A percentile compares a stretch with the other conserved stretches of the same genome.
These are phyloP conservation scores for Leptosomus discolor DNA, from an alignment of 2,113 vertebrate species.

Conservation along the genomic window DNA sequence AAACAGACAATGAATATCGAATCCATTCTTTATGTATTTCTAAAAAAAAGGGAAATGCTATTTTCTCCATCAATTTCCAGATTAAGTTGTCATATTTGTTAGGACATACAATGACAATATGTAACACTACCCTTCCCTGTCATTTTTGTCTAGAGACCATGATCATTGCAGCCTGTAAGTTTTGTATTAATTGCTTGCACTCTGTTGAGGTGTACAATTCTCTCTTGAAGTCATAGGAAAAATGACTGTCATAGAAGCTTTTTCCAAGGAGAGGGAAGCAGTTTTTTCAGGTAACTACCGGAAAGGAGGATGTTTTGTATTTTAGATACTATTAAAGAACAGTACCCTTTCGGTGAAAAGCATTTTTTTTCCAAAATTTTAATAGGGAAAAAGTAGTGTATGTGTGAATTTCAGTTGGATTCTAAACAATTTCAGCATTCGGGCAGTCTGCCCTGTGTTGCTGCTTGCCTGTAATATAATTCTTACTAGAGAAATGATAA, in stretches of 20 bases:
- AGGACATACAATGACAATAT: neutral
- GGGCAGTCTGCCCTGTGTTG: neutral
- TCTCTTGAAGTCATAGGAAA: neutral
- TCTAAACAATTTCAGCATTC: neutral
- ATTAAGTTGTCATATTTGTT: neutral
- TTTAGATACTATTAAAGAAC: neutral
- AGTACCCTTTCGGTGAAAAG: neutral
- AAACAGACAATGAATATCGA: neutral
- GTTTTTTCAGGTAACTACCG: neutral
- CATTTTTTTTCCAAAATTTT: neutral
- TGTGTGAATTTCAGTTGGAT: neutral
- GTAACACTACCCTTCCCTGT: neutral
- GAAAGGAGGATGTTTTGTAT: neutral
- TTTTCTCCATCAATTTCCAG: neutral
- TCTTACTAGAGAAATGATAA: neutral
- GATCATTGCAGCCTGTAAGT: neutral
- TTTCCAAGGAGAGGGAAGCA: neutral
- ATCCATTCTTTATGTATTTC: neutral
- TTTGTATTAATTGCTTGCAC: neutral
- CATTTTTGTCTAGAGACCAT: neutral
- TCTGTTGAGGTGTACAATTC: rapidly evolving
- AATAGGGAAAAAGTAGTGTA: neutral
- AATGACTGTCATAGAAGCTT: neutral
- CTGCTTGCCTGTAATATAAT: neutral
- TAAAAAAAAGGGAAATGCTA: neutral